A percentile compares a stretch with the other conserved stretches of the same genome.
Evolutionary conservation across 2,888 invertebrate genomes (phyloP).

Genomic region (Cheilosia vulpina): DNA sequence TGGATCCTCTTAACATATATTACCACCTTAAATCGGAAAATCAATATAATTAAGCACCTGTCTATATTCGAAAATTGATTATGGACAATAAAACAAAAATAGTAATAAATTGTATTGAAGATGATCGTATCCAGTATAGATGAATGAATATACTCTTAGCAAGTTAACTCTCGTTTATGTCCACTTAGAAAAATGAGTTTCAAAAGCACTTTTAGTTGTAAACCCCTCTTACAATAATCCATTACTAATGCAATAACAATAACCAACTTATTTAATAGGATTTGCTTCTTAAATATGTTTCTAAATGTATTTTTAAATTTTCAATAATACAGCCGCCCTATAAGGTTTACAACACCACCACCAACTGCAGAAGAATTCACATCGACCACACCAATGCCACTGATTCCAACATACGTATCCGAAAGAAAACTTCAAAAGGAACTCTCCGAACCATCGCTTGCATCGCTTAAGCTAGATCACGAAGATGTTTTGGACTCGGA

Average conservation of each 20-base stretch:
- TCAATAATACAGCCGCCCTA: slow-evolving; percentile 80
- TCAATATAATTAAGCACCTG: no score
- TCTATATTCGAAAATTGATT: not conserved
- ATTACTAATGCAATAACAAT: slow-evolving; percentile 4
- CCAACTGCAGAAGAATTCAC: slow-evolving; percentile 75
- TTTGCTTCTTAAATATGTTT: not conserved
- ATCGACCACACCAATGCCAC: slow-evolving; percentile 81
- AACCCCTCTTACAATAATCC: not conserved
- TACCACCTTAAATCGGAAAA: no score
- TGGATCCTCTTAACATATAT: no score
- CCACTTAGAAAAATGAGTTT: not conserved
- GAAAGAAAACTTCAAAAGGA: slow-evolving; percentile 77
- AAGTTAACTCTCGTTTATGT: not conserved
- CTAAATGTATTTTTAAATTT: slow-evolving; percentile 27
- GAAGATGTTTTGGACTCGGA: slow-evolving; percentile 78
- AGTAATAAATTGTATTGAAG: no score
- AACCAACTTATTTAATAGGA: not conserved
- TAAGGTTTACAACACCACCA: slow-evolving; percentile 81
- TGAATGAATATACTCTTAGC: not conserved
- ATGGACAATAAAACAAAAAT: no score
- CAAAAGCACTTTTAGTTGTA: not conserved
- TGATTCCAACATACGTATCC: slow-evolving; percentile 79
- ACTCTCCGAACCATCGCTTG: slow-evolving; percentile 80
- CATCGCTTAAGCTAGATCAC: slow-evolving; percentile 80
- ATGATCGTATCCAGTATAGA: not conserved